phyloP scores from a whole-genome alignment of 2,797 vertebrate genomes.

The Phylloscopus collybita region DNA sequence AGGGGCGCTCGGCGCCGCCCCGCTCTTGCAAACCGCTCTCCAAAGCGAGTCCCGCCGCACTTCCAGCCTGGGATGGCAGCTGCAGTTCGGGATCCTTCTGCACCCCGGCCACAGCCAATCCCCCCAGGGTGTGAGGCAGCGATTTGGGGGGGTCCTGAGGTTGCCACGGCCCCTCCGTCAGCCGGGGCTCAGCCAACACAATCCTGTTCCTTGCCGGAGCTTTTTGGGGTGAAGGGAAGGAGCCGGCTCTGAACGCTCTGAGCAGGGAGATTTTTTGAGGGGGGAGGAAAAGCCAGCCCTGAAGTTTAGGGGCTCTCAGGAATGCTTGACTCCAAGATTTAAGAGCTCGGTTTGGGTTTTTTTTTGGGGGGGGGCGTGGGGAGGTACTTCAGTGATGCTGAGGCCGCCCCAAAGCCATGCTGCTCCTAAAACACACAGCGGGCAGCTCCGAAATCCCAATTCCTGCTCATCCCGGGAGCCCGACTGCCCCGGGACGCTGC shows the following conservation, averaged over 20 bases:
- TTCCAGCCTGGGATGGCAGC: neutral
- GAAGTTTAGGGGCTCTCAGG: neutral
- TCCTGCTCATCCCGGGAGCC: neutral
- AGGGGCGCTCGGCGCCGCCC: neutral
- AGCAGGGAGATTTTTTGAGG: fast-evolving
- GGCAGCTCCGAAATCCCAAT: neutral
- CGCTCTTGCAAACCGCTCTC: neutral
- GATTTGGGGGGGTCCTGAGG: fast-evolving
- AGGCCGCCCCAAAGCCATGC: neutral
- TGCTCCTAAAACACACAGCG: neutral
- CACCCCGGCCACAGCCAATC: neutral
- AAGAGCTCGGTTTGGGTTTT: neutral
- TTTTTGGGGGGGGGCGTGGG: fast-evolving
- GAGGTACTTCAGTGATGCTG: neutral
- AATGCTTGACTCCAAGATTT: neutral
- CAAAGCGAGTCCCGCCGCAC: neutral
- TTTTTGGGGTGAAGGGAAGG: neutral
- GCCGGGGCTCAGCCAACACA: neutral
- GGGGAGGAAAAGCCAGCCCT: fast-evolving
- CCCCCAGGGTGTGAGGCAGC: neutral
- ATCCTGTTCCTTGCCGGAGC: fast-evolving
- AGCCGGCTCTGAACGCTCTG: neutral
- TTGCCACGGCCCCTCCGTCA: fast-evolving
- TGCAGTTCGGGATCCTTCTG: neutral
- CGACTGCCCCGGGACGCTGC: neutral